Evolutionary conservation across 2,113 vertebrate species (phyloP).

Genomic region (Polypterus bichir): DNA sequence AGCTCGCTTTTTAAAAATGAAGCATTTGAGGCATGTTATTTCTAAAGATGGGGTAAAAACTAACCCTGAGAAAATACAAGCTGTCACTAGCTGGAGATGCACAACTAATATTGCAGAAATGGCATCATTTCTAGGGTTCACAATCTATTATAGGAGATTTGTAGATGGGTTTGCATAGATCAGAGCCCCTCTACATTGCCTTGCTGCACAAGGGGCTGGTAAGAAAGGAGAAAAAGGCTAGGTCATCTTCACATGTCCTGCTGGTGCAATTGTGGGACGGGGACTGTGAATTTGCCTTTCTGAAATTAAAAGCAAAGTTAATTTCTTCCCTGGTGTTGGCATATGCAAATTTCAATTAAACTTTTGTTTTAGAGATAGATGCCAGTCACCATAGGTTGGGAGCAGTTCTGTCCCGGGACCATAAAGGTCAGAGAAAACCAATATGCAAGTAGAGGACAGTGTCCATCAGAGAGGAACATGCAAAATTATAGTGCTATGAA

Average conservation of each 20-base stretch:
- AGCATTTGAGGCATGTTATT: background rate
- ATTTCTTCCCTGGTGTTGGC: background rate
- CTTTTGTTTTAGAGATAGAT: background rate
- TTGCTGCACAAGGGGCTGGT: background rate
- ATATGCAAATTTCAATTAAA: background rate
- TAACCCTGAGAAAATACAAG: background rate
- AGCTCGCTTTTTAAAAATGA: background rate
- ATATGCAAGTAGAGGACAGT: background rate
- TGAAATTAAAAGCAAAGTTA: background rate
- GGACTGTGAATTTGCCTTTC: background rate
- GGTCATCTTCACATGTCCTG: background rate
- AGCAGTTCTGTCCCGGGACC: background rate
- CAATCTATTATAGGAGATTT: background rate
- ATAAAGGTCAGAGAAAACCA: background rate
- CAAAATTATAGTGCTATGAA: background rate
- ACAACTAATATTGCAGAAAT: background rate
- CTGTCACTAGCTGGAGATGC: background rate
- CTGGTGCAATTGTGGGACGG: background rate
- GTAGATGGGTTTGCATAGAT: background rate
- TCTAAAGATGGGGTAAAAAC: background rate
- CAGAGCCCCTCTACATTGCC: background rate
- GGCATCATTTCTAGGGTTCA: background rate
- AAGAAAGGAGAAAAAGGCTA: background rate
- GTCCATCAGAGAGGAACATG: background rate
- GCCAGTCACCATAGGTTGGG: background rate